Base-by-base conservation (phyloP, 2,113 vertebrate genomes). In the Neogale vison region DNA sequence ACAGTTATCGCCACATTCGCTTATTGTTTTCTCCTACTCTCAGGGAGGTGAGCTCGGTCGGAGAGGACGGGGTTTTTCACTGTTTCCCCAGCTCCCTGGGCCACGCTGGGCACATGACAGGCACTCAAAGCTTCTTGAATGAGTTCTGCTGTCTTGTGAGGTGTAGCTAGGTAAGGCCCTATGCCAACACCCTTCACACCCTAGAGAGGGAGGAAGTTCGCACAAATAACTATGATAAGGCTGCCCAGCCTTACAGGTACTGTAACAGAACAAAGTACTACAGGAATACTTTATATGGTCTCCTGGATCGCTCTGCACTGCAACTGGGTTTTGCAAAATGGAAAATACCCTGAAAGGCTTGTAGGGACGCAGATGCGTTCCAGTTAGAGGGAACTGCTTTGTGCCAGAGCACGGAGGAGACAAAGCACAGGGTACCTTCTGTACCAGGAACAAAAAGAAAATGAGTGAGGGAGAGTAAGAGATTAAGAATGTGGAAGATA, bases 1-100 rank as follows among this genome's bases (percentile, higher is more conserved):
- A 4, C 0, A 4, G 0, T 45, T 50, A 4, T 20, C 3, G 6
- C 10, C 26, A 59, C 5, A 7, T 12, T 24, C 26, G n/a, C 11
- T 65, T 39, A 9, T 47, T 42, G 42, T 42, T 61, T 84, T 59
- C 24, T 81, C 42, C 39, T 31, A 29, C 42, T 45, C 39, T 47
- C n/a, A 52, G 3, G 4, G 82, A 59, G 21, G 47, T 14, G 67
- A 55, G 1, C 21, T 24, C 61, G 21, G 23, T 1, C 8, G 34
- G 10, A 74, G 55, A 10, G 13, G 36, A 18, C 4, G 6, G 8
- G 2, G 65, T 79, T 55, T 63, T 59, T 71, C 61, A 34, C 45
- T 23, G 21, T 8, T 45, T 72, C 14, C 61, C 23, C 5, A 76
- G 47, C 29, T 77, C 71, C 17, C 20, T 8, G 10, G 71, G 42